Evolutionary conservation across 2,797 vertebrate species (phyloP).

Genomic region (Bradypus variegatus): DNA sequence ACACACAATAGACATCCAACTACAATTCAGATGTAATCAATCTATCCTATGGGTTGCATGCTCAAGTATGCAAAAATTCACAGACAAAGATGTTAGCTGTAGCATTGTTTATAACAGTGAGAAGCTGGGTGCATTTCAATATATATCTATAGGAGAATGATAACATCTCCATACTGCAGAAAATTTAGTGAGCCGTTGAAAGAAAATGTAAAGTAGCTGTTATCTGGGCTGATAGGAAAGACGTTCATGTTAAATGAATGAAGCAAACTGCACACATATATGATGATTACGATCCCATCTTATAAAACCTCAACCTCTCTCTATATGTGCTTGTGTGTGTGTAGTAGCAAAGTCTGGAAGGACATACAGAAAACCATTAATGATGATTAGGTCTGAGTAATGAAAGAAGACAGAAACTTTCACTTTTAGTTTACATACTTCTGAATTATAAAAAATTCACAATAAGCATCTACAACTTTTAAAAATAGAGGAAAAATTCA

Average conservation of each 20-base stretch:
- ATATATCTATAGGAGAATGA: not conserved
- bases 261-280: not conserved
- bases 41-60: not conserved
- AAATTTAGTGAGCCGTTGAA: not conserved
- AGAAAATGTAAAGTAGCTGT: not conserved
- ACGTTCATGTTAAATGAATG: not conserved
- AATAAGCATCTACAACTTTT: not conserved
- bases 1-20: not conserved
- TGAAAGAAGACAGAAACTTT: not conserved
- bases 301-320: not conserved
- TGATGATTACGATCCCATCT: not conserved
- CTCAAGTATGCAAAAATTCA: not conserved
- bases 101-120: not conserved
- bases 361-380: not conserved
- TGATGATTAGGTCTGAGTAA: not conserved
- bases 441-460: not conserved
- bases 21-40: not conserved
- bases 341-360: not conserved
- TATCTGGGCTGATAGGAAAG: not conserved
- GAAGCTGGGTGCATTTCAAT: not conserved
- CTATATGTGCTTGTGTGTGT: not conserved
- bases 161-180: not conserved
- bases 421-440: not conserved
- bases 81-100: not conserved
- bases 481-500: not conserved